A percentile compares a stretch with the other conserved stretches of the same genome.
phyloP scores from a whole-genome alignment of 2,888 invertebrate species.

The Pherbina coryleti region DNA sequence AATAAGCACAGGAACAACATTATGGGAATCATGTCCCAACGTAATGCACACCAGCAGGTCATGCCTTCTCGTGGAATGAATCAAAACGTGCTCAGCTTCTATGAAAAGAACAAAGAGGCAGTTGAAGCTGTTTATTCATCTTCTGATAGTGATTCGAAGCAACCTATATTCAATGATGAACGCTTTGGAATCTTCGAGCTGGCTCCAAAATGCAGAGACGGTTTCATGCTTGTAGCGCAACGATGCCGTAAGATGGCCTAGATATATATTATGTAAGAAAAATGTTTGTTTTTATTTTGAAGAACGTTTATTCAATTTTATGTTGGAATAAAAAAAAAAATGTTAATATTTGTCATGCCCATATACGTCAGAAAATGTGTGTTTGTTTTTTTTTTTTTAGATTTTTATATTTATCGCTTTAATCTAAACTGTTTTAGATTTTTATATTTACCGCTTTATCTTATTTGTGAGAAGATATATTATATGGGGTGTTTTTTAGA shows the following conservation, averaged over 20 bases:
- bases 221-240: constrained; percentile 40
- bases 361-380: no score
- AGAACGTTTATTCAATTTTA: neutral
- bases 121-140: constrained; percentile 19
- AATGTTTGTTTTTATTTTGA: neutral
- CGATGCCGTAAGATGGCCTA: constrained; percentile 53
- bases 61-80: neutral
- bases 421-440: no score
- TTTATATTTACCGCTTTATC: no score
- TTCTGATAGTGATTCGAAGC: constrained; percentile 43
- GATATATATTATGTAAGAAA: neutral
- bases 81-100: neutral
- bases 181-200: constrained; percentile 52
- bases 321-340: no score
- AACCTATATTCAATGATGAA: constrained; percentile 8
- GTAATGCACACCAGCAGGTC: neutral
- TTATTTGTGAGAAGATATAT: no score
- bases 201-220: constrained; percentile 48
- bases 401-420: no score
- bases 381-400: no score
- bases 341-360: no score
- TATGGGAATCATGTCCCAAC: neutral
- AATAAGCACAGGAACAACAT: neutral
- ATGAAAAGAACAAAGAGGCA: neutral
- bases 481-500: no score